phyloP scores from a whole-genome alignment of 2,113 vertebrate species.

The Pycnonotus jocosus region DNA sequence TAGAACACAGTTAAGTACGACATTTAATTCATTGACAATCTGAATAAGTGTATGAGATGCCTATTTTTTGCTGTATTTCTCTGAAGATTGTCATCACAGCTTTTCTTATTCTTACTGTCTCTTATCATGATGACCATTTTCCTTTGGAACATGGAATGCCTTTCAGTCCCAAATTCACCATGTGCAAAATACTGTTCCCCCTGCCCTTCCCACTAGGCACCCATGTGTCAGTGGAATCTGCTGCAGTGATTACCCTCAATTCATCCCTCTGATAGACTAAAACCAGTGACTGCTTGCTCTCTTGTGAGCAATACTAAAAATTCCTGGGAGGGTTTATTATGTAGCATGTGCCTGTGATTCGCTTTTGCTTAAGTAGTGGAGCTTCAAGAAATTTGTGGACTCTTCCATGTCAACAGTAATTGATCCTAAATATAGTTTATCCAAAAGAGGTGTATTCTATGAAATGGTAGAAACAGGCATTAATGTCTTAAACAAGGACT shows the following conservation, averaged over 20 bases:
- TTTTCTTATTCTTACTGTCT: not conserved
- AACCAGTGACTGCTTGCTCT: not conserved
- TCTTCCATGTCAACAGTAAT: not conserved
- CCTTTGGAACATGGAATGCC: not conserved
- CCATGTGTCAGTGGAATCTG: not conserved
- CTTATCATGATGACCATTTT: not conserved
- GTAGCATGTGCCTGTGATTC: not conserved
- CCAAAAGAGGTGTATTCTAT: not conserved
- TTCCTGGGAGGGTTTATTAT: not conserved
- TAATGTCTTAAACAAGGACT: not conserved
- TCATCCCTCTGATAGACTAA: not conserved
- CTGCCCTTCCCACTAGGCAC: not conserved
- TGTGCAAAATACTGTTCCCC: not conserved
- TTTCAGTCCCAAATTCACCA: not conserved
- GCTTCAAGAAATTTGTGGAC: not conserved
- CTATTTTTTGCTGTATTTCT: not conserved
- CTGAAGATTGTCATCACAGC: not conserved
- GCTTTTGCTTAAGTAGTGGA: not conserved
- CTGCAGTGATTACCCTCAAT: not conserved
- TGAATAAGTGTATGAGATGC: not conserved
- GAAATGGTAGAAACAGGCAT: not conserved
- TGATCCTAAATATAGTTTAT: not conserved
- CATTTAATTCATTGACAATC: not conserved
- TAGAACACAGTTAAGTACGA: not conserved
- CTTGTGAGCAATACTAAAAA: not conserved